Evolutionary conservation across 2,113 vertebrate genomes (phyloP).

Genomic region (Rhipidura dahli): DNA sequence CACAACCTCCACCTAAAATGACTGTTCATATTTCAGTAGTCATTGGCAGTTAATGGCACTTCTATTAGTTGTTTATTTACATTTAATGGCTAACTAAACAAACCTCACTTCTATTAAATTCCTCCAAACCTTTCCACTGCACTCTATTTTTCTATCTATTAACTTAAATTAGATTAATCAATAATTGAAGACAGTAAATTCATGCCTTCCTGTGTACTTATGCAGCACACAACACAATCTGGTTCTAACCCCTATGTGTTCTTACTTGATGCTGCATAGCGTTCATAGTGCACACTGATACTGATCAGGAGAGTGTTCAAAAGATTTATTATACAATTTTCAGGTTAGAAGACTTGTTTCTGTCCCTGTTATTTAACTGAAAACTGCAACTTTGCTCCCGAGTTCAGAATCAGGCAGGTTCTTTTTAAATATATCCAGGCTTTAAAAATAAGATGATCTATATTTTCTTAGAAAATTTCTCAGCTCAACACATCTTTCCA

Average conservation of each 20-base stretch:
- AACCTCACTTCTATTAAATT: background rate
- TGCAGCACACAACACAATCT: background rate
- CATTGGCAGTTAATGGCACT: background rate
- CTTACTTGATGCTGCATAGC: background rate
- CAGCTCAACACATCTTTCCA: background rate
- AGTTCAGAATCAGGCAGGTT: background rate
- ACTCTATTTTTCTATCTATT: background rate
- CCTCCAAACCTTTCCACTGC: background rate
- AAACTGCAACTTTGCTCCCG: background rate
- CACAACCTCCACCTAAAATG: background rate
- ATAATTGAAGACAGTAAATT: background rate
- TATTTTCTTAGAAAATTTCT: constrained; percentile 24
- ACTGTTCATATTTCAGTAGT: background rate
- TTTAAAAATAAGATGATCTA: background rate
- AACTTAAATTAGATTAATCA: background rate
- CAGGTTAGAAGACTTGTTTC: background rate
- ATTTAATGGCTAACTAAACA: background rate
- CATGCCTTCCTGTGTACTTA: background rate
- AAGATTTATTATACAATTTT: background rate
- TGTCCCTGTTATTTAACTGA: background rate
- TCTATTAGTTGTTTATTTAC: background rate
- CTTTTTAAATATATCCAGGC: background rate
- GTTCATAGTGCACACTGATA: too few species aligned
- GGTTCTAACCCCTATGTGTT: background rate
- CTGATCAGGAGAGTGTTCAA: background rate